Conservation (phyloP, 2,888 invertebrate genomes). For the Cyrtodaria siliqua region DNA sequence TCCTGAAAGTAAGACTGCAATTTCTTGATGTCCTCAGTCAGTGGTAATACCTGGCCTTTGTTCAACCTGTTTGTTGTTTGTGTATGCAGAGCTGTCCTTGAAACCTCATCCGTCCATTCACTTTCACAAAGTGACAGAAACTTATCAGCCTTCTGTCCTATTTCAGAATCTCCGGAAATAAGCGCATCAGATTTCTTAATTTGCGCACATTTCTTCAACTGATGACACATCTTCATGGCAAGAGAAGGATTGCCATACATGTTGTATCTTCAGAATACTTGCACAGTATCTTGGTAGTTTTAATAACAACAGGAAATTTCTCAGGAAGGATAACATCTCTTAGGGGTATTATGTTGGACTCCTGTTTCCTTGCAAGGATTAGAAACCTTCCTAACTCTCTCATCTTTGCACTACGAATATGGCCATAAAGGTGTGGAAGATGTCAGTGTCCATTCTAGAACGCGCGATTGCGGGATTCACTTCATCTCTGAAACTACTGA, state of each 20-base stretch:
- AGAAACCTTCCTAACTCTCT: constrained; percentile 33
- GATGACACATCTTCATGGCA: constrained; percentile 34
- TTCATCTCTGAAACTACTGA: no score
- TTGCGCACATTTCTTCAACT: constrained; percentile 35
- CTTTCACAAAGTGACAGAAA: constrained; percentile 20
- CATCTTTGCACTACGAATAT: constrained; percentile 29
- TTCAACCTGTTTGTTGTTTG: constrained; percentile 18
- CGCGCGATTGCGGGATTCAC: no score
- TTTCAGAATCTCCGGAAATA: not conserved
- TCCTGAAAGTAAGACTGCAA: constrained; percentile 16
- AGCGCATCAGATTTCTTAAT: constrained; percentile 21
- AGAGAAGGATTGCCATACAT: constrained; percentile 22
- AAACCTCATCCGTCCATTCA: constrained; percentile 23
- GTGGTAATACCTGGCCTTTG: constrained; percentile 16
- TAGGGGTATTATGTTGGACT: constrained; percentile 9
- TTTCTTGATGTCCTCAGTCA: constrained; percentile 22
- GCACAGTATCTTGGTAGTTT: constrained; percentile 15
- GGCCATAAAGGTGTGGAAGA: constrained; percentile 6
- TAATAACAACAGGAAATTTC: constrained; percentile 5
- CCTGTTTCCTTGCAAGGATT: constrained; percentile 1
- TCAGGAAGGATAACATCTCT: constrained; percentile 9
- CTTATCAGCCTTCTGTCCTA: constrained; percentile 10
- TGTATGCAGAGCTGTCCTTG: constrained; percentile 27
- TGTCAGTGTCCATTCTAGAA: no score
- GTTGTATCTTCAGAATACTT: constrained; percentile 6